Evolutionary conservation across 2,113 vertebrate species (phyloP).

Genomic region (Acrocephalus kingi): DNA sequence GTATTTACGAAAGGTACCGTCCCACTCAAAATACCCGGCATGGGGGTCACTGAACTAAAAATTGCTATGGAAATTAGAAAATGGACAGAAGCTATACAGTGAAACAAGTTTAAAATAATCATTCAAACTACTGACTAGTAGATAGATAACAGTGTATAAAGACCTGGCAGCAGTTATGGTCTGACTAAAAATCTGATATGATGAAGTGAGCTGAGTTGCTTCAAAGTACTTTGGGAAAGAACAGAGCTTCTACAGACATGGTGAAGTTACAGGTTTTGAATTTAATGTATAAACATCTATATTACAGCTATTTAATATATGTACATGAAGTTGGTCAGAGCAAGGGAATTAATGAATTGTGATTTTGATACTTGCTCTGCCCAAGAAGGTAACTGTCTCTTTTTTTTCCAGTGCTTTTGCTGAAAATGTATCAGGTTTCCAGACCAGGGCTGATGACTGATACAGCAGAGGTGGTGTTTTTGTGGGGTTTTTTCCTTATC

Average conservation of each 20-base stretch:
- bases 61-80: not conserved
- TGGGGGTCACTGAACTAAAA: conserved; percentile 7
- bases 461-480: not conserved
- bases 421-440: not conserved
- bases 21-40: not conserved
- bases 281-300: not conserved
- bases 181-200: not conserved
- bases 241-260: not conserved
- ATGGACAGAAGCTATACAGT: not conserved
- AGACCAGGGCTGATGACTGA: not conserved
- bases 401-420: not conserved
- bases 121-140: not conserved
- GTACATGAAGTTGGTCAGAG: not conserved
- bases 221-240: not conserved
- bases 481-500: not conserved
- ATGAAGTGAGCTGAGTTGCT: not conserved
- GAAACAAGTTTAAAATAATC: not conserved
- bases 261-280: not conserved
- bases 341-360: not conserved
- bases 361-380: not conserved
- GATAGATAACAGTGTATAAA: not conserved
- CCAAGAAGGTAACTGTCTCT: not conserved
- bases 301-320: not conserved
- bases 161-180: not conserved
- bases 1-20: conserved; percentile 28